These are phyloP conservation scores for Hydropotes inermis DNA, from an alignment of 2,113 vertebrate genomes.

Conservation along the genomic window DNA sequence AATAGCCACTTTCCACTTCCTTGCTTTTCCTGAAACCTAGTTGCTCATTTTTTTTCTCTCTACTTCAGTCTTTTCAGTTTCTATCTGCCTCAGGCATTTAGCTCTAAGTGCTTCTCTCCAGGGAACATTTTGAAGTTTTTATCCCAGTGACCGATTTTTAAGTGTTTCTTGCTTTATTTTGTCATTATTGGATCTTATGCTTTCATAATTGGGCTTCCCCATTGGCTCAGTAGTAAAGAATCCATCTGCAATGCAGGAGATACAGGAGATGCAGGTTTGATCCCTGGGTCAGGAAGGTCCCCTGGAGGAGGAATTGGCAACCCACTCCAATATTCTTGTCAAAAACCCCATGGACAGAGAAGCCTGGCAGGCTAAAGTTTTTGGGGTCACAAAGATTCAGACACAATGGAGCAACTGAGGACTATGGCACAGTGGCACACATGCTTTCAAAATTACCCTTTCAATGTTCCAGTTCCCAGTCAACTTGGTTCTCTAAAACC, in stretches of 20 bases:
- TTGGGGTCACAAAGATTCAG: neutral
- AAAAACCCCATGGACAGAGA: neutral
- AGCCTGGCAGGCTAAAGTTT: neutral
- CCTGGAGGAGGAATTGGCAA: neutral
- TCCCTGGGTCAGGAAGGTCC: neutral
- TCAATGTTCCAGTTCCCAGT: neutral
- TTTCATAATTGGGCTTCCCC: neutral
- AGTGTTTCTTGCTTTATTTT: neutral
- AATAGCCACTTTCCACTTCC: neutral
- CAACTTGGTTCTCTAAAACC: neutral
- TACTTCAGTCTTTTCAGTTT: neutral
- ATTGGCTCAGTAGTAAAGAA: neutral
- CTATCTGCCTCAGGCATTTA: neutral
- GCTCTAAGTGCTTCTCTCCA: neutral
- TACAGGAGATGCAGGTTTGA: neutral
- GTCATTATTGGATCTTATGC: neutral
- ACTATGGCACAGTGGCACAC: neutral
- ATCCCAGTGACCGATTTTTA: neutral
- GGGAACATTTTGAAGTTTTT: neutral
- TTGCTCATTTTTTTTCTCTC: neutral
- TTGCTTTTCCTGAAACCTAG: neutral
- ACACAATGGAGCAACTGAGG: neutral
- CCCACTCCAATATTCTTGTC: neutral
- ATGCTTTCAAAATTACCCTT: neutral
- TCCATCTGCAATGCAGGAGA: neutral